A percentile compares a stretch with the other conserved stretches of the same genome.
Conservation (phyloP, 2,797 vertebrate species). For the Acanthurus tractus region DNA sequence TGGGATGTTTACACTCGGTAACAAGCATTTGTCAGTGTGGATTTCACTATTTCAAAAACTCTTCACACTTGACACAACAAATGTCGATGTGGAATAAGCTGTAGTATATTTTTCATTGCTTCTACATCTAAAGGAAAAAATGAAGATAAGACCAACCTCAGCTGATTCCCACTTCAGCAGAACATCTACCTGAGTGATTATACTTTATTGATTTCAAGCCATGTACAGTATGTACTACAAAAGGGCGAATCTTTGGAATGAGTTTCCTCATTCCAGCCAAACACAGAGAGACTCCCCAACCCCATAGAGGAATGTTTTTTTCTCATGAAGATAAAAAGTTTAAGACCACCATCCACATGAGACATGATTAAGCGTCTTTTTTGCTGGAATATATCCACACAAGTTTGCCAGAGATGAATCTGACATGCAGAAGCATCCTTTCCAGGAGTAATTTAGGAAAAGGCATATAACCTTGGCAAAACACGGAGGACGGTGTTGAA, state of each 20-base stretch:
- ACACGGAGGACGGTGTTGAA: not conserved
- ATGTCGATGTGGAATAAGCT: not conserved
- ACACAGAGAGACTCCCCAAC: too few relatives aligned
- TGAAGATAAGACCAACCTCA: not conserved
- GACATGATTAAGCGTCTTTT: not conserved
- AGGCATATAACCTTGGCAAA: not conserved
- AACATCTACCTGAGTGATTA: not conserved
- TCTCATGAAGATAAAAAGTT: not conserved
- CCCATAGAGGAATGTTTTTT: not conserved
- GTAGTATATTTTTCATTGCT: not conserved
- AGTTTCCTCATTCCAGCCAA: not conserved
- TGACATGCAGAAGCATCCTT: not conserved
- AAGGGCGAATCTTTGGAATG: not conserved
- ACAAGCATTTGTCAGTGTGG: not conserved
- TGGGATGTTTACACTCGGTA: not conserved
- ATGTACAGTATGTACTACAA: not conserved
- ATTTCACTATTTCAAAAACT: not conserved
- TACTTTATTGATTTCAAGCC: not conserved
- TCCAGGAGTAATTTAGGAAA: not conserved
- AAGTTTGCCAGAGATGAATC: not conserved
- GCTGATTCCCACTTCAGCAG: not conserved
- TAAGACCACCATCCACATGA: not conserved
- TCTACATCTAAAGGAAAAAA: not conserved
- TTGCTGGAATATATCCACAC: not conserved
- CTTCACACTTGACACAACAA: not conserved